Evolutionary conservation across 23 tunicate genomes (phyloP), one percentile per base, ranked within the genome.

Genomic region (Pegea sp.): DNA sequence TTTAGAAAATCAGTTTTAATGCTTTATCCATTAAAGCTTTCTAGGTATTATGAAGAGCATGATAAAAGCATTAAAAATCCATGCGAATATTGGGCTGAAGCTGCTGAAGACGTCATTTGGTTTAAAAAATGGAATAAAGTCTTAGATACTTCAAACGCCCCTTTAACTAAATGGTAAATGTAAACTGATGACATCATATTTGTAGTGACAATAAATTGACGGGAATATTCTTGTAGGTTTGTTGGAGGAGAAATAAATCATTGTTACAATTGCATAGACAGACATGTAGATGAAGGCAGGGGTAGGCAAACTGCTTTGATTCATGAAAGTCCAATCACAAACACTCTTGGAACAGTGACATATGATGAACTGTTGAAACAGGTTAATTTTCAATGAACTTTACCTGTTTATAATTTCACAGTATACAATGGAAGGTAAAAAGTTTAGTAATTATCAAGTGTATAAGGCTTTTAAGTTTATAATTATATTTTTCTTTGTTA

Each of bases 321-420:
- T 28, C 76, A 84, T 58, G 95, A 84, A 46, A 84, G 95, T 63
- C 95, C 95, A n/a, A 72, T 84, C 51, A 84, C 95, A 26, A 63
- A 84, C 22, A 50, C 76, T 8, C 57, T 74, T 20, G 20, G 60
- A 5, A 84, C 73, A 33, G 4, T 67, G 5, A 67, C 84, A 18
- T 84, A 74, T 42, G 38, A 60, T 16, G 58, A 74, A 42, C 57
- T 84, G 13, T 63, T 57, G 21, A 49, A 68, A 28, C 76, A 80
- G 75, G 93, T 80, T 18, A 1, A 24, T 34, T 19, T 50, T 13
- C 22, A 50, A 8, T 24, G 48, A 4, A 33, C 20, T 38, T 38
- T 38, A 8, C 11, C 16, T 38, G 11, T 38, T 38, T 38, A 16
- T 38, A 16, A 11, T 8, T 38, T 38, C 46, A 16, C 46, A 11